These are phyloP conservation scores for Blastomussa wellsi DNA, from an alignment of 92 coral and sea anemone species.

Conservation along the genomic window DNA sequence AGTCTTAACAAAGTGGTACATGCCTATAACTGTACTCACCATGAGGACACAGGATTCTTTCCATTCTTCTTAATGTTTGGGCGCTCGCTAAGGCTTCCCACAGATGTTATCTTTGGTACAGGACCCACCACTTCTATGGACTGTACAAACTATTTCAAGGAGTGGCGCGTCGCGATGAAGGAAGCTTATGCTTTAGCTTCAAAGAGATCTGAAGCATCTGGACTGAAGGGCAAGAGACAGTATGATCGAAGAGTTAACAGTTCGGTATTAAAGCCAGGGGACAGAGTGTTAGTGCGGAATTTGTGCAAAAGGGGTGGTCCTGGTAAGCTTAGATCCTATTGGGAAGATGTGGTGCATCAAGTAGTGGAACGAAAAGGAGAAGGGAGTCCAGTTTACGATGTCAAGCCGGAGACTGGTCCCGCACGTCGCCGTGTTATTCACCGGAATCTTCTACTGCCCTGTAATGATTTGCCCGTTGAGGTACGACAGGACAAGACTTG, in stretches of 20 bases:
- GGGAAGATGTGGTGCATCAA: not conserved
- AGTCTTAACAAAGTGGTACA: slow-evolving; percentile 54
- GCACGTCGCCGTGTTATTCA: slow-evolving; percentile 12
- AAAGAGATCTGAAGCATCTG: slow-evolving; percentile 1
- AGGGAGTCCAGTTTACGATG: slow-evolving; percentile 6
- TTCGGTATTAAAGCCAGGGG: slow-evolving; percentile 15
- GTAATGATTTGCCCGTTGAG: slow-evolving; percentile 14
- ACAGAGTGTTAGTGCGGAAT: slow-evolving; percentile 24
- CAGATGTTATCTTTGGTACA: slow-evolving; percentile 37
- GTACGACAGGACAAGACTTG: slow-evolving; percentile 1
- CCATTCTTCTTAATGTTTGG: slow-evolving; percentile 12
- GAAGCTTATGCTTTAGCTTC: slow-evolving; percentile 19
- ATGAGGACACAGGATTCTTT: slow-evolving; percentile 8
- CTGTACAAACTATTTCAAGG: slow-evolving; percentile 44
- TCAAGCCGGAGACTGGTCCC: slow-evolving; percentile 11
- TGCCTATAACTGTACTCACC: slow-evolving; percentile 50
- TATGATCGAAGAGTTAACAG: slow-evolving; percentile 17
- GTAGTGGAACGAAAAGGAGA: slow-evolving; percentile 13
- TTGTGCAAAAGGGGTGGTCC: slow-evolving; percentile 22
- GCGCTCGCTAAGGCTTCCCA: slow-evolving; percentile 7
- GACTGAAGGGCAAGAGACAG: slow-evolving; percentile 12
- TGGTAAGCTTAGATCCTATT: slow-evolving; percentile 23
- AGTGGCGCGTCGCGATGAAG: slow-evolving; percentile 43
- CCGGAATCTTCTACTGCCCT: slow-evolving; percentile 11
- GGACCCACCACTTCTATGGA: not conserved